Percentiles rank a stretch among this genome's conserved stretches.
Conservation (phyloP, 2,797 vertebrate genomes). For the Hephaestus fuliginosus region DNA sequence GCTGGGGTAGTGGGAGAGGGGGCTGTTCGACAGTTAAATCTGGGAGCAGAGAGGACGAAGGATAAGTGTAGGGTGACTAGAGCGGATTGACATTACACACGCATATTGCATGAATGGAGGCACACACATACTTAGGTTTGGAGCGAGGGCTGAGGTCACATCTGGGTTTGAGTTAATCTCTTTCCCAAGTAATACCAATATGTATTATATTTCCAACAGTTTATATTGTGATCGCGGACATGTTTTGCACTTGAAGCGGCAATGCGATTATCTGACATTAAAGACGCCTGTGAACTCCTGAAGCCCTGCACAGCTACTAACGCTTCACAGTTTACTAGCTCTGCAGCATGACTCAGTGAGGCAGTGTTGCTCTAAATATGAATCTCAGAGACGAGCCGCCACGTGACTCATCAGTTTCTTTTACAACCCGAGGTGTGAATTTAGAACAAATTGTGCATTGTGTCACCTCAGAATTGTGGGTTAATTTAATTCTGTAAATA, state of each 20-base stretch:
- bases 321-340: constrained; percentile 15
- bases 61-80: constrained; percentile 76
- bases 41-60: constrained; percentile 71
- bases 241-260: constrained; percentile 45
- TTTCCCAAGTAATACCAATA: constrained; percentile 46
- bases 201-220: constrained; percentile 55
- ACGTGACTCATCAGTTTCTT: neutral
- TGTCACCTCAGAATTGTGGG: neutral
- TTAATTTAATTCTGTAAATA: constrained; percentile 22
- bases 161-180: constrained; percentile 68
- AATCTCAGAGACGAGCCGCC: constrained; percentile 5
- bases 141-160: constrained; percentile 53
- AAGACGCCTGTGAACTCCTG: constrained; percentile 39
- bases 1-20: neutral
- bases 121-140: constrained; percentile 28
- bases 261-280: constrained; percentile 61
- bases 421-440: constrained; percentile 13
- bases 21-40: constrained; percentile 62
- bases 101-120: constrained; percentile 51
- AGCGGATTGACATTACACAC: constrained; percentile 74
- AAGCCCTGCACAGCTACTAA: constrained; percentile 9
- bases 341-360: constrained; percentile 48
- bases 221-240: constrained; percentile 50
- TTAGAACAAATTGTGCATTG: constrained; percentile 3
- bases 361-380: constrained; percentile 49